phyloP scores from a whole-genome alignment of 2,113 vertebrate species.

The Caloenas nicobarica region DNA sequence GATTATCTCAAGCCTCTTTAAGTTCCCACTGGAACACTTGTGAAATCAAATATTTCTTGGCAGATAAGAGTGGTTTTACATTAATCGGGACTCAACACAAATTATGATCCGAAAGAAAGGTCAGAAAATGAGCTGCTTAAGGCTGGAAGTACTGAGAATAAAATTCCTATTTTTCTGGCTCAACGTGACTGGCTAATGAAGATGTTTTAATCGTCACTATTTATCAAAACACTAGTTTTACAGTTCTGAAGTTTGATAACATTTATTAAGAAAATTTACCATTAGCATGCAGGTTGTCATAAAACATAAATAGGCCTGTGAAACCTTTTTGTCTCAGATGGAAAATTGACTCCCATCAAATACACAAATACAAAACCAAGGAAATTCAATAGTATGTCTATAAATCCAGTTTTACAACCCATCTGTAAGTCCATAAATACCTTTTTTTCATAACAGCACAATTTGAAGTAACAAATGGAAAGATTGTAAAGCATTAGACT shows the following conservation, averaged over 20 bases:
- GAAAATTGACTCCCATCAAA: background rate
- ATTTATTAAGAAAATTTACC: background rate
- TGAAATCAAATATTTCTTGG: background rate
- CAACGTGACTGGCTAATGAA: background rate
- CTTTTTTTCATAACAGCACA: background rate
- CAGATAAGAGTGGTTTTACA: background rate
- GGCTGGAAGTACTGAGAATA: background rate
- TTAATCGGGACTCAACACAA: background rate
- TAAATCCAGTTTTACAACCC: background rate
- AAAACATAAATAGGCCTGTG: background rate
- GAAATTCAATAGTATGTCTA: background rate
- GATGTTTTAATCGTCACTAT: background rate
- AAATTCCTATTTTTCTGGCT: background rate
- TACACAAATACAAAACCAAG: background rate
- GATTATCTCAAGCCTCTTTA: background rate
- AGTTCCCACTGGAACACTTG: background rate
- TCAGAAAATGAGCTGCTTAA: background rate
- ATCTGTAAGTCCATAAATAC: background rate
- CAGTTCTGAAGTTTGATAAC: background rate
- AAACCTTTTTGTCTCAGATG: background rate
- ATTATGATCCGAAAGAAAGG: background rate
- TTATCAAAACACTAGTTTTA: background rate
- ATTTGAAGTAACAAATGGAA: background rate
- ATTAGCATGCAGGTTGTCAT: background rate
- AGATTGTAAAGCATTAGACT: background rate